Base-by-base conservation (phyloP, 2,113 vertebrate genomes). In the Merops nubicus region DNA sequence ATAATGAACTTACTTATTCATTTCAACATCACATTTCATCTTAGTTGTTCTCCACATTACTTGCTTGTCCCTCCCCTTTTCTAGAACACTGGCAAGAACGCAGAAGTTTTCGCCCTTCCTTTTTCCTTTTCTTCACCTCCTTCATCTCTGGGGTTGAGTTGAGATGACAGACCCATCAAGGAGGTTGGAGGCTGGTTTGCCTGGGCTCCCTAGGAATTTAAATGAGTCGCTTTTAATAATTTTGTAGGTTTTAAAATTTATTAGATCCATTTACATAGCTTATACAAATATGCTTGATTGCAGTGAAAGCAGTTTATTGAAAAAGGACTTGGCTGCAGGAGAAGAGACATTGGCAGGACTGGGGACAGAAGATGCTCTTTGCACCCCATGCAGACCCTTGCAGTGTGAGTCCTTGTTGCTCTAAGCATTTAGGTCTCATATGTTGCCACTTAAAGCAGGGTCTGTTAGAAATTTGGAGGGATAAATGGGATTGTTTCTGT, bases 1-100 rank as follows among this genome's bases (percentile, higher is more conserved):
- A 97, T 97, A 98, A 98, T 97, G 97, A 98, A 97, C 97, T 97
- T 91, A 91, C 96, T 96, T 94, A 96, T 96, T 94, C 96, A 97
- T 96, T 93, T 80, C 70, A 42, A 74, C 69, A 94, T 95, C 94
- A 89, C 96, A 97, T 96, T 97, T 98, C 93, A 97, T 97, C 96
- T 96, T 94, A 87, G 89, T 93, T 96, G 88, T 89, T 93, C 87
- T 96, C 68, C 78, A 67, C 78, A 69, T 86, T 94, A 93, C 81
- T 93, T 93, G 69, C 84, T 92, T 19, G 0, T 79, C 50, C 91
- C 73, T 89, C 87, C 74, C 62, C 45, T 94, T 78, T 93, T 88
- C 76, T 91, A 87, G 88, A 92, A 96, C 54, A 33, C 47, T 56
- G 54, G 76, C 29, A 88, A 87, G 88, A 95, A 69, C 43, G 54